A percentile compares a stretch with the other conserved stretches of the same genome.
Evolutionary conservation across 2,113 vertebrate species (phyloP).

Genomic region (Dicerorhinus sumatrensis): DNA sequence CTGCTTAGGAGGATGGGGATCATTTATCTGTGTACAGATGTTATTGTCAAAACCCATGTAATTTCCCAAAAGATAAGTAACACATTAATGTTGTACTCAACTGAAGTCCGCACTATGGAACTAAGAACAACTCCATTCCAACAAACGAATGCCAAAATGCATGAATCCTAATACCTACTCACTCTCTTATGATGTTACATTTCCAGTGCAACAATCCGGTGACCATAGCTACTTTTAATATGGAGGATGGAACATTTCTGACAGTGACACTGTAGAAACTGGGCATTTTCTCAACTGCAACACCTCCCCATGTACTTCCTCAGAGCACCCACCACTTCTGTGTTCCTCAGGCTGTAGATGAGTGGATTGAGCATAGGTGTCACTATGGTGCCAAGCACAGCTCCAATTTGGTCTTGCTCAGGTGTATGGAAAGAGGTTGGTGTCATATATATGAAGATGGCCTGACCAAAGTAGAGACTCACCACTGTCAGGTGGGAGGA

Average conservation of each 20-base stretch:
- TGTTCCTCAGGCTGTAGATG: slow-evolving; percentile 59
- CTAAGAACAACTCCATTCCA: not conserved
- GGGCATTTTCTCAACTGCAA: too few species aligned
- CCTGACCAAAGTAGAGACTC: slow-evolving; percentile 70
- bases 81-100: not conserved
- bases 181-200: not conserved
- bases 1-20: not conserved
- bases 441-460: slow-evolving; percentile 70
- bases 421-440: slow-evolving; percentile 58
- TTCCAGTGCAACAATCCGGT: not conserved
- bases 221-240: not conserved
- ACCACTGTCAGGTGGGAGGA: slow-evolving; percentile 74
- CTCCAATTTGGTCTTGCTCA: slow-evolving; percentile 52
- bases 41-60: not conserved
- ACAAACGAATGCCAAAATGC: not conserved
- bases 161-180: fast-evolving
- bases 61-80: not conserved
- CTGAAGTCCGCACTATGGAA: not conserved
- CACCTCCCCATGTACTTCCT: not conserved
- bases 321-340: slow-evolving; percentile 44
- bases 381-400: slow-evolving; percentile 63
- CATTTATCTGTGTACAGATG: not conserved
- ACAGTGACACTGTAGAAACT: not conserved
- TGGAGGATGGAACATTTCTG: not conserved
- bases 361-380: slow-evolving; percentile 68